These are phyloP conservation scores for Phasia obesa DNA, from an alignment of 2,888 invertebrate species.

Conservation along the genomic window DNA sequence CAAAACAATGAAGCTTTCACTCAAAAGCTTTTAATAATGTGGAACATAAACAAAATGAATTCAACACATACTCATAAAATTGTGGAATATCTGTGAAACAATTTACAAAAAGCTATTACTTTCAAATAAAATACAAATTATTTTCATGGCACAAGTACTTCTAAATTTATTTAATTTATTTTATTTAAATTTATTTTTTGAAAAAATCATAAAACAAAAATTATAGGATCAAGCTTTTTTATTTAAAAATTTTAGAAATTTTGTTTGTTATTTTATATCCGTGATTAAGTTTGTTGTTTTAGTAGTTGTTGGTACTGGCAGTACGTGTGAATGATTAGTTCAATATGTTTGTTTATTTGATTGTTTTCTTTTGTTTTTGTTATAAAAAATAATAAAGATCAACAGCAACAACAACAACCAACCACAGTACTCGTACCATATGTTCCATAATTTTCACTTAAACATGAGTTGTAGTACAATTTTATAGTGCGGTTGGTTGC, in stretches of 20 bases:
- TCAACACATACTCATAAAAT: not conserved
- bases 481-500: constrained; percentile 36
- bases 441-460: constrained; percentile 47
- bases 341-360: constrained; percentile 53
- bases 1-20: constrained; percentile 64
- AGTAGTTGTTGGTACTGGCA: not conserved
- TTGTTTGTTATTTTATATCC: constrained; percentile 16
- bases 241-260: not conserved
- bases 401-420: constrained; percentile 7
- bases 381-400: constrained; percentile 24
- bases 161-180: not conserved
- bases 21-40: constrained; percentile 61
- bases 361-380: constrained; percentile 21
- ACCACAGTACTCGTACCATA: constrained; percentile 15
- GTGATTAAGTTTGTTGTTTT: constrained; percentile 33
- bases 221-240: constrained; percentile 1
- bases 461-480: constrained; percentile 27
- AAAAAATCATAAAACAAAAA: too few relatives aligned
- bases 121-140: not conserved
- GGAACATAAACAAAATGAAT: constrained; percentile 51
- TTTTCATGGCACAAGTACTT: not conserved
- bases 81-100: constrained; percentile 3
- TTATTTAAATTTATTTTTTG: not conserved
- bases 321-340: constrained; percentile 44
- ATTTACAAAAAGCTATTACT: not conserved